Percentiles rank a stretch among this genome's conserved stretches.
phyloP scores from a whole-genome alignment of 2,888 invertebrate genomes.

The Hyposoter didymator region DNA sequence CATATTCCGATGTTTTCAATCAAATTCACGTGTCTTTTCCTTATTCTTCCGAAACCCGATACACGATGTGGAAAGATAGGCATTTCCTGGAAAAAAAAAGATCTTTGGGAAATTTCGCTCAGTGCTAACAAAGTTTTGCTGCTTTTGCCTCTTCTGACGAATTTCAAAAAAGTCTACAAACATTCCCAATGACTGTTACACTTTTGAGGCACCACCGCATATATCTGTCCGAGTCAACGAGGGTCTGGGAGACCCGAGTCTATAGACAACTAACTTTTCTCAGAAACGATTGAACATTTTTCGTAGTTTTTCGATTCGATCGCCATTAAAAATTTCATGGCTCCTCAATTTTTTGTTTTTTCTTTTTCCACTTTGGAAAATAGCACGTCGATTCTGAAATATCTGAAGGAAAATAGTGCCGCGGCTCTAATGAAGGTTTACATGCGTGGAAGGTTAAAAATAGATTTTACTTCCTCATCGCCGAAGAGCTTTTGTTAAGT shows the following conservation, averaged over 20 bases:
- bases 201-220: not conserved
- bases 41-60: not conserved
- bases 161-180: not conserved
- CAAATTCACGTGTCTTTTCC: not conserved
- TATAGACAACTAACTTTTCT: not conserved
- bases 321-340: not conserved
- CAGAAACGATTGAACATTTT: not conserved
- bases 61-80: not conserved
- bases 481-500: not conserved
- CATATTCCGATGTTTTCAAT: not conserved
- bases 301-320: not conserved
- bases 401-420: not conserved
- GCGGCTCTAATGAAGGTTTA: too few species aligned
- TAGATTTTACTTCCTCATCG: not conserved
- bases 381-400: not conserved
- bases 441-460: slow-evolving; percentile 10
- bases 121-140: not conserved
- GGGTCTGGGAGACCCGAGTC: not conserved
- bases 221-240: not conserved
- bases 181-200: not conserved
- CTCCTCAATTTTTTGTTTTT: not conserved
- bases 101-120: not conserved
- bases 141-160: not conserved
- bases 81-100: not conserved
- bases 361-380: not conserved